Evolutionary conservation across 2,797 vertebrate species (phyloP).

Genomic region (Knipowitschia caucasica): DNA sequence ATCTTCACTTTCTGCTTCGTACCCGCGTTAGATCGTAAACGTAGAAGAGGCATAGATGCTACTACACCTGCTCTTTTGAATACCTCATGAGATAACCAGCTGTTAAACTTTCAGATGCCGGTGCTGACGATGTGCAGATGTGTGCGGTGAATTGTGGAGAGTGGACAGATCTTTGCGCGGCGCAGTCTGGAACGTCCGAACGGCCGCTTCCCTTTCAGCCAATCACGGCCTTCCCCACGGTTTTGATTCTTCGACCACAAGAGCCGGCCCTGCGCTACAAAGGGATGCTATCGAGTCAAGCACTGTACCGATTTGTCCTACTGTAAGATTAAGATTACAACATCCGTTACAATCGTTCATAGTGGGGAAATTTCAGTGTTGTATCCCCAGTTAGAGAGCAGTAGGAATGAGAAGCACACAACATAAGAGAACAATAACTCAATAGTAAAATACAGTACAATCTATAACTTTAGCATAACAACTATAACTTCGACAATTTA

Average conservation of each 20-base stretch:
- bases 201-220: conserved; percentile 52
- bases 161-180: conserved; percentile 82
- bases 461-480: no score
- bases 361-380: neutral
- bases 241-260: conserved; percentile 74
- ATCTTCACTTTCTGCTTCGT: no score
- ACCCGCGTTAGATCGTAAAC: no score
- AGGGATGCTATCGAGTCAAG: conserved; percentile 82
- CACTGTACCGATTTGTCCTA: conserved; percentile 81
- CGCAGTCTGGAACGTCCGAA: conserved; percentile 57
- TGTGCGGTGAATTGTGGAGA: conserved; percentile 84
- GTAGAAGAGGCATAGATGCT: no score
- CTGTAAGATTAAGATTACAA: conserved; percentile 75
- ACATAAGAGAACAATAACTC: no score
- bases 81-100: neutral
- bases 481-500: no score
- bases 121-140: conserved; percentile 68
- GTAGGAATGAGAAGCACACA: no score
- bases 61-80: no score
- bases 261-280: conserved; percentile 65
- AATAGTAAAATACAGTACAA: no score
- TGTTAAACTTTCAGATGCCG: conserved; percentile 42
- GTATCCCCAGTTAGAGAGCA: no score
- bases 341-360: neutral
- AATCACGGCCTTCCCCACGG: conserved; percentile 79